These are phyloP conservation scores for Gastrophryne carolinensis DNA, from an alignment of 2,797 vertebrate genomes.

Conservation along the genomic window DNA sequence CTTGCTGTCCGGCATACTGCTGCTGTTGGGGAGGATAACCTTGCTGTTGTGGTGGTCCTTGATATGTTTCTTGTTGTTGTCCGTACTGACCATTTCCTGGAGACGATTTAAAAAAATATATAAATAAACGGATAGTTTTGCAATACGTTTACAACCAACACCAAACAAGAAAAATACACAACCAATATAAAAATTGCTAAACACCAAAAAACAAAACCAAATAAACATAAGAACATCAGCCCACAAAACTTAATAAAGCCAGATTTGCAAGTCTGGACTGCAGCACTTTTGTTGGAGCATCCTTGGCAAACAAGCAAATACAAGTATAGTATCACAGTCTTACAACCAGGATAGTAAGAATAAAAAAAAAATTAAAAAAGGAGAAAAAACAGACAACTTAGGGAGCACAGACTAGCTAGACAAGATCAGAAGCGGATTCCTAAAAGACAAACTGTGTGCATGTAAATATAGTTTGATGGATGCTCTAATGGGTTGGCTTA, in stretches of 20 bases:
- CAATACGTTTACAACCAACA: constrained; percentile 63
- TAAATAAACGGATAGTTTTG: constrained; percentile 55
- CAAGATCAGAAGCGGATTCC: constrained; percentile 79
- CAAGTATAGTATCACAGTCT: constrained; percentile 73
- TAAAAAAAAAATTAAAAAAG: too few species aligned
- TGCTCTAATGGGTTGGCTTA: constrained; percentile 64
- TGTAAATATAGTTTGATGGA: constrained; percentile 59
- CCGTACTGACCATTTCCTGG: constrained; percentile 93
- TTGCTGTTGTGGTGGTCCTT: constrained; percentile 93
- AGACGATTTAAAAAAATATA: constrained; percentile 58
- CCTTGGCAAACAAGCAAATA: constrained; percentile 77
- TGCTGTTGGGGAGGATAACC: constrained; percentile 89
- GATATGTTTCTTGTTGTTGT: constrained; percentile 95
- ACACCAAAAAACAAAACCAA: constrained; percentile 70
- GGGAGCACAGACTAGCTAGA: constrained; percentile 81
- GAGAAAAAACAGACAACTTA: constrained; percentile 77
- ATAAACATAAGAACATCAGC: constrained; percentile 75
- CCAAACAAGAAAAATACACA: constrained; percentile 66
- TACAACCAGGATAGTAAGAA: constrained; percentile 71
- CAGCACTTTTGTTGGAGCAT: constrained; percentile 68
- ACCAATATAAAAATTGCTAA: constrained; percentile 55
- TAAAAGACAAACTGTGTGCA: constrained; percentile 68
- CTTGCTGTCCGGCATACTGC: constrained; percentile 86
- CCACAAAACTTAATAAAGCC: constrained; percentile 78
- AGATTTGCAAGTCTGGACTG: constrained; percentile 74